Percentiles rank a stretch among this genome's conserved stretches.
Evolutionary conservation across 1,140 invertebrate species (phyloP).

Genomic region (Mizuhopecten yessoensis): DNA sequence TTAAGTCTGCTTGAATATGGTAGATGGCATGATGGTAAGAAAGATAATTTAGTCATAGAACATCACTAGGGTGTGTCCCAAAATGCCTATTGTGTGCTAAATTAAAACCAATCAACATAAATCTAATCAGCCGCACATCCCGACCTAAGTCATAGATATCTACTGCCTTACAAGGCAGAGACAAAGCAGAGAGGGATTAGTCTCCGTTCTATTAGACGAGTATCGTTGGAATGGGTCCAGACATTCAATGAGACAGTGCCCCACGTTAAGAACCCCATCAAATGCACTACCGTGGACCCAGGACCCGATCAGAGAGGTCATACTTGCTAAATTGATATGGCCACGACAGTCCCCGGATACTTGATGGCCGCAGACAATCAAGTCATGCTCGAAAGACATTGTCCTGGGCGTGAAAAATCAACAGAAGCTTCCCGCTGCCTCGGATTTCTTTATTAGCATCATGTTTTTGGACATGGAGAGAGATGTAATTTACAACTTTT

Average conservation of each 20-base stretch:
- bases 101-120: conserved; percentile 36
- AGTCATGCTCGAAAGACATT: background rate
- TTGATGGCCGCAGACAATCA: background rate
- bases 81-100: conserved; percentile 6
- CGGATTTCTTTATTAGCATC: background rate
- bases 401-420: background rate
- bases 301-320: background rate
- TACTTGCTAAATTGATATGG: conserved; percentile 23
- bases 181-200: background rate
- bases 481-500: conserved; percentile 1
- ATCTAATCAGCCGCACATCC: background rate
- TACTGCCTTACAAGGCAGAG: background rate
- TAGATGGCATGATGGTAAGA: background rate
- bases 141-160: background rate
- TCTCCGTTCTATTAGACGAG: background rate
- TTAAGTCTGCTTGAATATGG: conserved; percentile 1
- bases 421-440: background rate
- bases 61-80: background rate
- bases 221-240: background rate
- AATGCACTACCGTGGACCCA: background rate
- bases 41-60: background rate
- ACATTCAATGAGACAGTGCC: background rate
- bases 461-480: background rate
- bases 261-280: conserved; percentile 4
- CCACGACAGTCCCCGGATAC: background rate